Conservation (phyloP, 2,797 vertebrate species). For the Arctocebus calabarensis region DNA sequence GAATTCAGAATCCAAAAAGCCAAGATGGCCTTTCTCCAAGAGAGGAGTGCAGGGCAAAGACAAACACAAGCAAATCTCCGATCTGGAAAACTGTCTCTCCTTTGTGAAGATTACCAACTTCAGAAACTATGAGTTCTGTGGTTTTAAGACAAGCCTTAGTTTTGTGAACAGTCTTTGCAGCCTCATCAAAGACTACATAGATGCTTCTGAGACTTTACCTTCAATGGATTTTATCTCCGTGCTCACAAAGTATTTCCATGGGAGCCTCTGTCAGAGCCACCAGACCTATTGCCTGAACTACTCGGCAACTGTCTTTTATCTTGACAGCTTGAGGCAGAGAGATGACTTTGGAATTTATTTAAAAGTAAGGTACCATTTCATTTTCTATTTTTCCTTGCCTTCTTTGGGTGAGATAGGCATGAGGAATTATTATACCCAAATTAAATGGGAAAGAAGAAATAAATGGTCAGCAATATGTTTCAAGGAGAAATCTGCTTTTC, state of each 20-base stretch:
- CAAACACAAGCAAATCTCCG: constrained; percentile 89
- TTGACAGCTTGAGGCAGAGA: constrained; percentile 93
- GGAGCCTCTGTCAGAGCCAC: constrained; percentile 93
- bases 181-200: constrained; percentile 88
- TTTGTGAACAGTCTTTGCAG: constrained; percentile 92
- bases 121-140: constrained; percentile 89
- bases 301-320: constrained; percentile 92
- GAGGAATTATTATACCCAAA: background rate
- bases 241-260: constrained; percentile 91
- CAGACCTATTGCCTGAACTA: constrained; percentile 97
- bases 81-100: constrained; percentile 92
- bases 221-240: constrained; percentile 87
- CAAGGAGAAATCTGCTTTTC: background rate
- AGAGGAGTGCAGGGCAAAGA: constrained; percentile 93
- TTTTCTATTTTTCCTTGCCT: constrained; percentile 1
- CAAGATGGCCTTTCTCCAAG: too few species aligned
- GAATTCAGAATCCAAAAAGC: too few species aligned
- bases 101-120: constrained; percentile 88
- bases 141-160: constrained; percentile 90
- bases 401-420: background rate
- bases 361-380: constrained; percentile 90
- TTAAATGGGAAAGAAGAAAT: background rate
- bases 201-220: constrained; percentile 76
- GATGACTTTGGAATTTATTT: constrained; percentile 94
- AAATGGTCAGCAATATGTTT: background rate